phyloP scores from a whole-genome alignment of 2,888 invertebrate species.

The Ormyrus nitidulus region DNA sequence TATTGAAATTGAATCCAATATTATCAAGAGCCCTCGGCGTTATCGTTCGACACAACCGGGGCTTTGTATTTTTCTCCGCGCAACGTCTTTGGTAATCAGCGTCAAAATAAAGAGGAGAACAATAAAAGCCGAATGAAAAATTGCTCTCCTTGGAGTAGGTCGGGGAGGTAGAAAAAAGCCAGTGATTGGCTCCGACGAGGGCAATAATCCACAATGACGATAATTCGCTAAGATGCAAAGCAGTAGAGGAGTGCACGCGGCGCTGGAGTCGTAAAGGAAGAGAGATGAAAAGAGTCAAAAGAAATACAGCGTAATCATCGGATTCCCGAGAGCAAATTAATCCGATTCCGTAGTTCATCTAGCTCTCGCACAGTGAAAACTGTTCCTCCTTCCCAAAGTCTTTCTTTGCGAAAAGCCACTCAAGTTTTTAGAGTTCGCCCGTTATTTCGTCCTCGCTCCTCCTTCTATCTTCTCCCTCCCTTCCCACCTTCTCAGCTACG shows the following conservation, averaged over 20 bases:
- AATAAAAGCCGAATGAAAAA: not conserved
- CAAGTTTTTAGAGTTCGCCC: constrained; percentile 61
- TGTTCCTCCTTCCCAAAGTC: constrained; percentile 58
- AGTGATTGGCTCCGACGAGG: constrained; percentile 32
- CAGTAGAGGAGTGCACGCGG: not conserved
- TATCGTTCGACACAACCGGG: not conserved
- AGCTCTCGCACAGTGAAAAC: constrained; percentile 37
- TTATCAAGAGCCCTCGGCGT: not conserved
- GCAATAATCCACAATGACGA: constrained; percentile 35
- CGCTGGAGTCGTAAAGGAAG: not conserved
- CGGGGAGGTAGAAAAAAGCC: not conserved
- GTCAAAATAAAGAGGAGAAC: constrained; percentile 15
- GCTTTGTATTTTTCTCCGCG: not conserved
- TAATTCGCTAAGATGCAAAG: constrained; percentile 45
- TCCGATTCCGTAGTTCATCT: constrained; percentile 62
- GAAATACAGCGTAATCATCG: constrained; percentile 34
- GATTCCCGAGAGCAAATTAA: constrained; percentile 65
- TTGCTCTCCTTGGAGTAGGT: not conserved
- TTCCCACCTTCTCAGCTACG: not conserved
- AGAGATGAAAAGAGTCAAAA: constrained; percentile 28
- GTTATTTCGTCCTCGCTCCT: constrained; percentile 28
- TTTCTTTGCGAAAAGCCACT: constrained; percentile 63
- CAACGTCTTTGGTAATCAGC: constrained; percentile 24
- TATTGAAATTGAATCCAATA: constrained; percentile 9
- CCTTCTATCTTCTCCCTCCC: not conserved